These are phyloP conservation scores for Anolis carolinensis DNA, from an alignment of 2,113 vertebrate genomes.

Conservation along the genomic window DNA sequence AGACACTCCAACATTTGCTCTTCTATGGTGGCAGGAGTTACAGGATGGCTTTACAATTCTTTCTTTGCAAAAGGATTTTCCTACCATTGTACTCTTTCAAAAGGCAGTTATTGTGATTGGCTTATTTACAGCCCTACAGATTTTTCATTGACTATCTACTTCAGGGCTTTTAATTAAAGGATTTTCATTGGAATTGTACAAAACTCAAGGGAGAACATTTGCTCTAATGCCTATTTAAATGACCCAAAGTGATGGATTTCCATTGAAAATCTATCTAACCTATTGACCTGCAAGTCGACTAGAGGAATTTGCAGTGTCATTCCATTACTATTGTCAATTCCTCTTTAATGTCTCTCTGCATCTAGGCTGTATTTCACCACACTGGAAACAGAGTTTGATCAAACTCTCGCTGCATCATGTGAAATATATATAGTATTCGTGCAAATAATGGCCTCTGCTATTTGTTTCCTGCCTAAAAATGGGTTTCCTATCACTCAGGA, in stretches of 20 bases:
- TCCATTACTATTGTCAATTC: background rate
- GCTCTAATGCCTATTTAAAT: background rate
- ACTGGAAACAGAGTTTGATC: background rate
- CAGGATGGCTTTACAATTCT: background rate
- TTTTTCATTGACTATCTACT: background rate
- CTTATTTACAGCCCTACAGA: background rate
- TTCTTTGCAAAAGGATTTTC: background rate
- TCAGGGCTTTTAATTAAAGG: background rate
- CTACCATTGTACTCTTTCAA: background rate
- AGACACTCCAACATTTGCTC: background rate
- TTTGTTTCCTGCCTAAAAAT: no score
- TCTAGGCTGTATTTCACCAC: background rate
- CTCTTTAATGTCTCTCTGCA: background rate
- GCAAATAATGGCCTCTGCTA: no score
- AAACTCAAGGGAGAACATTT: background rate
- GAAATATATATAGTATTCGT: background rate
- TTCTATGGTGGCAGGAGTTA: background rate
- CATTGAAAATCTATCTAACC: background rate
- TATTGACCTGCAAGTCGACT: background rate
- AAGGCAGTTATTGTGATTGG: background rate
- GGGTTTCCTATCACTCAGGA: no score
- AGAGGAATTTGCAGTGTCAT: background rate
- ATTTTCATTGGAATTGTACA: background rate
- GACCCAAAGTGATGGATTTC: background rate
- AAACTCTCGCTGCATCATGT: background rate